These are phyloP conservation scores for Tachuris rubrigastra DNA, from an alignment of 2,113 vertebrate genomes.

Conservation along the genomic window DNA sequence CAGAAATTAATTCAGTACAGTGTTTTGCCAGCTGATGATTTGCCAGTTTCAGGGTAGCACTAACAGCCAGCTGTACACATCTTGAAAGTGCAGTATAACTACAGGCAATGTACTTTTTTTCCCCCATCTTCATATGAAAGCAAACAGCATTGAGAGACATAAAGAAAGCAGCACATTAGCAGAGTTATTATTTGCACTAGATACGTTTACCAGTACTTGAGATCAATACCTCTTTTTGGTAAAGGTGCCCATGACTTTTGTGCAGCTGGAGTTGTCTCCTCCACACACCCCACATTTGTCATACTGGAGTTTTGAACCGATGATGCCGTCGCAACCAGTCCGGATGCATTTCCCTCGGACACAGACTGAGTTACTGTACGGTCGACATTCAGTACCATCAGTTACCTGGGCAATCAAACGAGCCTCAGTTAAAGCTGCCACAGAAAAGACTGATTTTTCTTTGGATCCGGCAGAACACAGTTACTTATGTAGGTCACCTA, in stretches of 20 bases:
- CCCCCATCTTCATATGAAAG: not conserved
- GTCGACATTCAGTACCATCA: slow-evolving; percentile 93
- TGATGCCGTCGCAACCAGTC: slow-evolving; percentile 94
- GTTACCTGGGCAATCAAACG: slow-evolving; percentile 78
- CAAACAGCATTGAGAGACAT: not conserved
- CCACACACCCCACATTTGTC: slow-evolving; percentile 96
- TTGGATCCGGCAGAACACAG: not conserved
- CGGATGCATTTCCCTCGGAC: slow-evolving; percentile 92
- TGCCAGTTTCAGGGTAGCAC: not conserved
- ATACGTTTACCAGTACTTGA: not conserved
- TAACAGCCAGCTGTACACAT: not conserved
- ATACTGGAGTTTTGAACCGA: slow-evolving; percentile 94
- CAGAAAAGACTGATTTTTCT: not conserved
- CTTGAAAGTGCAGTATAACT: not conserved
- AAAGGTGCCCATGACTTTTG: slow-evolving; percentile 90
- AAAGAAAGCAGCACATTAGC: not conserved
- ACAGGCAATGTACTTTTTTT: not conserved
- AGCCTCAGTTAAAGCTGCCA: not conserved
- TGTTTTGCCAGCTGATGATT: not conserved
- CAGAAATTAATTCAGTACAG: not conserved
- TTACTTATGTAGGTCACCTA: not conserved
- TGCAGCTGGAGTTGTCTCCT: slow-evolving; percentile 90
- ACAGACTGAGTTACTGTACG: slow-evolving; percentile 91
- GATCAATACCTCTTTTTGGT: slow-evolving; percentile 90
- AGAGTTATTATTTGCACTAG: not conserved